Percentiles rank a stretch among this genome's conserved stretches.
These are phyloP conservation scores for Eunapius fragilis DNA, from an alignment of 37 sponge, comb jelly and placozoan species.

Conservation along the genomic window DNA sequence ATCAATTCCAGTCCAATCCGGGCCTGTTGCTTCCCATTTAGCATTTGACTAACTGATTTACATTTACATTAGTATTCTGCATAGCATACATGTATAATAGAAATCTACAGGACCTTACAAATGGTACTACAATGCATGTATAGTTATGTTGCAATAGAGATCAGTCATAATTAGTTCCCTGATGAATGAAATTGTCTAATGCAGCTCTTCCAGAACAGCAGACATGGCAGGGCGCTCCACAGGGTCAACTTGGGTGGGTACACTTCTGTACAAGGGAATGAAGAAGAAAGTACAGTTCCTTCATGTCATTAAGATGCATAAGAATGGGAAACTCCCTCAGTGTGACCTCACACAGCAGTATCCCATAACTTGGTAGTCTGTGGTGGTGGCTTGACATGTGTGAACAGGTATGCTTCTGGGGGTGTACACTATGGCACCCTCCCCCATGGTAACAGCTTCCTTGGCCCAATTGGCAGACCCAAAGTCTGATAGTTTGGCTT, in stretches of 20 bases:
- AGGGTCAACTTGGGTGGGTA: not conserved
- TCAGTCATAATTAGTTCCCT: no score
- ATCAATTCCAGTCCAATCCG: no score
- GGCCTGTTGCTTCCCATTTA: no score
- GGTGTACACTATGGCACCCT: constrained; percentile 67
- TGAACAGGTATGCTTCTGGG: constrained; percentile 50
- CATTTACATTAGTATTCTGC: no score
- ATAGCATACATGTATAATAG: no score
- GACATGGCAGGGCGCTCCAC: constrained; percentile 9
- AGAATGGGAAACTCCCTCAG: constrained; percentile 26
- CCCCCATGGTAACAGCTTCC: constrained; percentile 26
- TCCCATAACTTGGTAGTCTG: constrained; percentile 74
- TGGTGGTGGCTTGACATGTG: not conserved
- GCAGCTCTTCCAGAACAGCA: constrained; percentile 2
- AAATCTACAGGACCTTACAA: no score
- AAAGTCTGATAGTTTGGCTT: constrained; percentile 78
- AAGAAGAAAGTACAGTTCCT: not conserved
- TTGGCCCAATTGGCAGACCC: constrained; percentile 73
- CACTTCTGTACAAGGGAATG: constrained; percentile 4
- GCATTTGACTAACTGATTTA: no score
- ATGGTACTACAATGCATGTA: no score
- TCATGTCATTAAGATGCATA: not conserved
- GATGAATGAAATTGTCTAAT: not conserved
- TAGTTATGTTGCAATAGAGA: no score
- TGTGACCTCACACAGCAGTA: constrained; percentile 52